Conservation (phyloP, 35 echinoderm and acorn worm genomes). For the Hemicentrotus pulcherrimus region DNA sequence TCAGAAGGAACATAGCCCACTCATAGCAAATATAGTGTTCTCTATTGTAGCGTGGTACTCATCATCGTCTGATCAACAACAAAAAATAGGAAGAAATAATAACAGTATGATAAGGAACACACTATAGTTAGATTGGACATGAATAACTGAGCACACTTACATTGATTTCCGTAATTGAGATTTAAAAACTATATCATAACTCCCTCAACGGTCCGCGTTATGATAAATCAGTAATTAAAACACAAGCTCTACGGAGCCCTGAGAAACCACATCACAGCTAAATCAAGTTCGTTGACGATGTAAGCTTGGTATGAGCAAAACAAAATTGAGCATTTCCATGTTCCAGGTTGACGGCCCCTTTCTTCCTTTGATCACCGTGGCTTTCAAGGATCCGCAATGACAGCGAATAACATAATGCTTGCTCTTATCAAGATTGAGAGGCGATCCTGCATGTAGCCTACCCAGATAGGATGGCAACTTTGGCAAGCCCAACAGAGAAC, state of each 20-base stretch:
- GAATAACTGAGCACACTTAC: neutral
- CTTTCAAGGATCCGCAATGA: neutral
- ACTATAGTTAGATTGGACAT: neutral
- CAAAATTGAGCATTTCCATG: neutral
- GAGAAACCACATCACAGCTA: neutral
- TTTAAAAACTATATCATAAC: neutral
- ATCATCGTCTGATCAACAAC: too few species aligned
- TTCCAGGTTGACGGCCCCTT: neutral
- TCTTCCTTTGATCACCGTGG: neutral
- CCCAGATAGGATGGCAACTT: neutral
- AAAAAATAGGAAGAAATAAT: too few species aligned
- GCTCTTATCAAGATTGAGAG: neutral
- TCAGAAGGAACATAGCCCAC: too few species aligned
- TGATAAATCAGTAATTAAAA: neutral
- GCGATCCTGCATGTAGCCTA: neutral
- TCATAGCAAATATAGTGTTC: too few species aligned
- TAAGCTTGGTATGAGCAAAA: neutral
- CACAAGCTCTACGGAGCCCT: neutral
- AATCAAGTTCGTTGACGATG: neutral
- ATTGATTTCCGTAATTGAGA: too few species aligned
- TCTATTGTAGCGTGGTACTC: too few species aligned
- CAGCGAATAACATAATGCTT: neutral
- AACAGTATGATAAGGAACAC: too few species aligned
- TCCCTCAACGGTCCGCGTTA: neutral
- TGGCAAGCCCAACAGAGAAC: neutral